Evolutionary conservation across 2,797 vertebrate genomes (phyloP).

Genomic region (Leptatherina wallacei): DNA sequence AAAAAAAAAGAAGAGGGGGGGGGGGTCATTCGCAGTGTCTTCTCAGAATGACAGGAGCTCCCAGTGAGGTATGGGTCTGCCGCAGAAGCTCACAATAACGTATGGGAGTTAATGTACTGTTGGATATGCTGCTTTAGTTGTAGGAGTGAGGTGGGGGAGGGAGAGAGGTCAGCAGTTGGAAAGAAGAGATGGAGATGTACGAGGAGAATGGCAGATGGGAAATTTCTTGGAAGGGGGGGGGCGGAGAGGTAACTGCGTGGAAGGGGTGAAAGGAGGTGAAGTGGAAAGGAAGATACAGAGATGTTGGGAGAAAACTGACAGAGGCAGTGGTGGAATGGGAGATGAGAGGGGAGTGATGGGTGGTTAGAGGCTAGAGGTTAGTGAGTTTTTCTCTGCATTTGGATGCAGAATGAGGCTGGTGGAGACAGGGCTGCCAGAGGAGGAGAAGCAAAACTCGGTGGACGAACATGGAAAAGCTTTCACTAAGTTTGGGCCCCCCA

Average conservation of each 20-base stretch:
- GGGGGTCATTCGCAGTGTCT: conserved; percentile 26
- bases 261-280: conserved; percentile 62
- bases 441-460: conserved; percentile 56
- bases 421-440: conserved; percentile 43
- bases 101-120: conserved; percentile 61
- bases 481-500: conserved; percentile 68
- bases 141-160: conserved; percentile 4
- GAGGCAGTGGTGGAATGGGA: conserved; percentile 52
- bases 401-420: conserved; percentile 62
- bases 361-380: conserved; percentile 59
- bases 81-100: conserved; percentile 54
- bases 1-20: background rate
- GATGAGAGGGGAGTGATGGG: conserved; percentile 39
- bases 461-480: conserved; percentile 86
- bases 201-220: conserved; percentile 58
- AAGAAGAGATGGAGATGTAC: conserved; percentile 6
- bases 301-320: conserved; percentile 65
- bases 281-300: conserved; percentile 71
- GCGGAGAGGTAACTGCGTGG: conserved; percentile 43
- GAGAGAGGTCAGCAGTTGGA: conserved; percentile 13
- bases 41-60: conserved; percentile 63
- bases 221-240: conserved; percentile 35
- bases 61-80: conserved; percentile 49
- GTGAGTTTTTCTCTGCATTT: conserved; percentile 59
- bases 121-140: conserved; percentile 53